Percentiles rank a stretch among this genome's conserved stretches.
Evolutionary conservation across 2,113 vertebrate species (phyloP).

Genomic region (Oriolus oriolus): DNA sequence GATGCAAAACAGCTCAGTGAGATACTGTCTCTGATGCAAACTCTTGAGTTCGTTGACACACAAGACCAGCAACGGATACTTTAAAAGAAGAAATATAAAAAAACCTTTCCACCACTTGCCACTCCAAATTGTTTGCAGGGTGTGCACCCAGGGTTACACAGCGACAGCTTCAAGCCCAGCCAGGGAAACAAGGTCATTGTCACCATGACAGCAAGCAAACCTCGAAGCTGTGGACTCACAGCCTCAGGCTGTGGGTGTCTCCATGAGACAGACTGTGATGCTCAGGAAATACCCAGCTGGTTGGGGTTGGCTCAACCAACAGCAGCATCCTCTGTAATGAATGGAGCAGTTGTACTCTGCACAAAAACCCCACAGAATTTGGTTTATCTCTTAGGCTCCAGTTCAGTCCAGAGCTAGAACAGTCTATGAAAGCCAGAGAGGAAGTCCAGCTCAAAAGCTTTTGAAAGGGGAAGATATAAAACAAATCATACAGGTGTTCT

Average conservation of each 20-base stretch:
- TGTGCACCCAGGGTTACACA: accelerated
- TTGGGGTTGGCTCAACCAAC: not conserved
- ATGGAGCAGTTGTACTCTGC: not conserved
- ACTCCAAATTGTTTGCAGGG: not conserved
- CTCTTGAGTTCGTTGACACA: not conserved
- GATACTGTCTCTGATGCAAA: not conserved
- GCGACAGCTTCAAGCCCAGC: not conserved
- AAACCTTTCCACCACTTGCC: not conserved
- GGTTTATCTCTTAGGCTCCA: not conserved
- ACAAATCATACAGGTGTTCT: not conserved
- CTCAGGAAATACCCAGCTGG: not conserved
- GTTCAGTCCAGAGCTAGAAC: not conserved
- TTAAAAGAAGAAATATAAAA: not conserved
- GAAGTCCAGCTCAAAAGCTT: not conserved
- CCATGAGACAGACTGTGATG: not conserved
- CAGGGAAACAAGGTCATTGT: not conserved
- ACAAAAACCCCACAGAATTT: not conserved
- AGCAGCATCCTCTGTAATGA: not conserved
- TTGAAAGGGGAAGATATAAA: not conserved
- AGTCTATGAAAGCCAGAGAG: not conserved
- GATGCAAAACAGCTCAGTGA: not conserved
- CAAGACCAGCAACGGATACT: not conserved
- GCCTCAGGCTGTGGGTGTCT: not conserved
- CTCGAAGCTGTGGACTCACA: not conserved
- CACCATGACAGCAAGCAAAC: not conserved